phyloP scores from a whole-genome alignment of 2,113 vertebrate species.

The Anoplopoma fimbria region DNA sequence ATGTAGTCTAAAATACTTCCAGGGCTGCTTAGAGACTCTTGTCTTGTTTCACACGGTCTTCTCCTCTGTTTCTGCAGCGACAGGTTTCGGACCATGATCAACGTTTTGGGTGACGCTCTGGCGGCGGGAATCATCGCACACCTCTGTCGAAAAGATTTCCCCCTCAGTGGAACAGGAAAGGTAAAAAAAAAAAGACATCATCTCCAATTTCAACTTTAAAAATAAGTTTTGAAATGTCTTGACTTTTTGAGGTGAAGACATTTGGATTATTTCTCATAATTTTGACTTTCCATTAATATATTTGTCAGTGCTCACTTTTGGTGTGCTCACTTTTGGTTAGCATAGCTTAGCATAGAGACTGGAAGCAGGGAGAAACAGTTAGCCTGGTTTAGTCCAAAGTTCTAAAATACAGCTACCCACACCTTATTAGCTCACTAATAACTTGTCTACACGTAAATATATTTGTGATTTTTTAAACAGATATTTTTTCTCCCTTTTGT shows the following conservation, averaged over 20 bases:
- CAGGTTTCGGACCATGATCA: slow-evolving; percentile 89
- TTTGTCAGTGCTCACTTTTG: background rate
- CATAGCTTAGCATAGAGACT: no score
- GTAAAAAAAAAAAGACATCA: slow-evolving; percentile 49
- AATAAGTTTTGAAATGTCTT: no score
- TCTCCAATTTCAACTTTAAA: no score
- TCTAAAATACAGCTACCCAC: no score
- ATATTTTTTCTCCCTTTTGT: no score
- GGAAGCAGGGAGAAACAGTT: background rate
- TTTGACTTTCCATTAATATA: background rate
- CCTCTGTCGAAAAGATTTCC: slow-evolving; percentile 87
- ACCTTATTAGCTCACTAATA: background rate
- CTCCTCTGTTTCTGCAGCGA: slow-evolving; percentile 76
- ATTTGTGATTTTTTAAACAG: no score
- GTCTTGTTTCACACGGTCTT: background rate
- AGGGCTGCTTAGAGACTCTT: background rate
- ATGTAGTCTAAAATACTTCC: background rate
- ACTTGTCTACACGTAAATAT: background rate
- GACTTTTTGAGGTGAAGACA: no score
- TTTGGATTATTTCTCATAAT: background rate
- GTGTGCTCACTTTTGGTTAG: no score
- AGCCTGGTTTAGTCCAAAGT: background rate
- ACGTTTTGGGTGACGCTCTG: slow-evolving; percentile 88
- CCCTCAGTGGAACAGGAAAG: slow-evolving; percentile 70
- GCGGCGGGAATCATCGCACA: slow-evolving; percentile 90